Evolutionary conservation across 1,140 invertebrate genomes (phyloP).

Genomic region (Chymomyza costata): DNA sequence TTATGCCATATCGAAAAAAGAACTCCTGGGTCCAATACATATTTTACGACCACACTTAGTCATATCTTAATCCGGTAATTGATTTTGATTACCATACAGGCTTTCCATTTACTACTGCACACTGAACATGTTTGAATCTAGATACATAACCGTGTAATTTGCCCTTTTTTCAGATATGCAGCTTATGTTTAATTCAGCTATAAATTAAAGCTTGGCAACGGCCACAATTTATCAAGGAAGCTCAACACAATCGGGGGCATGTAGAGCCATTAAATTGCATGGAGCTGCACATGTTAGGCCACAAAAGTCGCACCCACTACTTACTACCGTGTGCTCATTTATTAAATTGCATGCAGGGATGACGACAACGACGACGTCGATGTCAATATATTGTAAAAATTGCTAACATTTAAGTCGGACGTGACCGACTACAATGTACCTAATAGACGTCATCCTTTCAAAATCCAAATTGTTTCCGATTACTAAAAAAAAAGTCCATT

Average conservation of each 20-base stretch:
- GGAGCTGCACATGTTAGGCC: constrained; percentile 18
- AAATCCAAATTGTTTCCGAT: too few relatives aligned
- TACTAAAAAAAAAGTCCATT: too few relatives aligned
- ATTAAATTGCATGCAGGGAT: constrained; percentile 54
- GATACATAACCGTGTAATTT: constrained; percentile 1
- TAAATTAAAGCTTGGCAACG: constrained; percentile 24
- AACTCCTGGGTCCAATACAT: too few relatives aligned
- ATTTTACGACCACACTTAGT: too few relatives aligned
- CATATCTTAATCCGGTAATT: too few relatives aligned
- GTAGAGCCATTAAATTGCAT: constrained; percentile 21
- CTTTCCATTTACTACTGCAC: constrained; percentile 11
- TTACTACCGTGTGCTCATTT: constrained; percentile 24
- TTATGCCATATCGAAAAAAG: too few relatives aligned
- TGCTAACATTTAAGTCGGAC: too few relatives aligned
- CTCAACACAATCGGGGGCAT: constrained; percentile 13
- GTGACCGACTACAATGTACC: too few relatives aligned
- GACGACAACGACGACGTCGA: too few relatives aligned
- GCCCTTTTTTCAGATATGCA: constrained; percentile 1
- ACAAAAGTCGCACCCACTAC: not conserved
- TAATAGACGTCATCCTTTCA: too few relatives aligned
- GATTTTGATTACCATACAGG: not conserved
- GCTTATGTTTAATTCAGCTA: constrained; percentile 7
- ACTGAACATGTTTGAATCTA: too few relatives aligned
- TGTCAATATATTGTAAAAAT: too few relatives aligned
- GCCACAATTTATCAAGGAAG: constrained; percentile 24